Evolutionary conservation across 1,140 invertebrate genomes (phyloP), one percentile per base, ranked within the genome.

Genomic region (Halyomorpha halys): DNA sequence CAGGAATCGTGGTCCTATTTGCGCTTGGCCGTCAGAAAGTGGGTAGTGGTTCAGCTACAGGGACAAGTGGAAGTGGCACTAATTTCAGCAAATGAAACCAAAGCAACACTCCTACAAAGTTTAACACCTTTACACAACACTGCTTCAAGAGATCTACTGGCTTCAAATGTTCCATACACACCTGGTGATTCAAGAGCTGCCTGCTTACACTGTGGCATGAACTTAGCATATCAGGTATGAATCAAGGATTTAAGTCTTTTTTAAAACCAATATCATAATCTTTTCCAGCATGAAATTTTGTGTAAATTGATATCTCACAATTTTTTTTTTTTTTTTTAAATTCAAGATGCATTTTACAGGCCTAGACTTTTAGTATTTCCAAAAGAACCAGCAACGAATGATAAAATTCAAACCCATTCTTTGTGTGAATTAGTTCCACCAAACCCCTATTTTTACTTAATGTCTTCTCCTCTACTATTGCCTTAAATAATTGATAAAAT

Each of bases 1-100:
- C 66, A 77, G 71, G 81, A 83, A 71, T 79, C 80, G 30, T 83
- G 81, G 81, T 78, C 74, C 65, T 82, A 80, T 70, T 71, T 83
- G 47, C 72, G 80, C 54, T 73, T 75, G 39, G 80, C 81, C 4
- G 75, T 82, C 64, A 73, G 80, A 44, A 81, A 82, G 68, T 79
- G 81, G 74, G 77, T 78, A 18, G 73, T 78, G 23, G 76, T 78
- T 59, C 78, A 80, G 69, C 68, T 82, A 5, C 76, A 77, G 0
- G 70, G 72, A 19, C 76, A 76, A 66, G 76, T 76, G 2, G 79
- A 80, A 73, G 71, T 80, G 0, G 78, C 76, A 59, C 69, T 77
- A 62, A 74, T 77, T 27, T 71, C 77, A 62, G 74, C 72, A 19
- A 76, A 75, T 64, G 76, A 75, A 51, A 74, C 70, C 25, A 71